These are phyloP conservation scores for Linyphia triangularis DNA, from an alignment of 2,888 invertebrate genomes.

Conservation along the genomic window DNA sequence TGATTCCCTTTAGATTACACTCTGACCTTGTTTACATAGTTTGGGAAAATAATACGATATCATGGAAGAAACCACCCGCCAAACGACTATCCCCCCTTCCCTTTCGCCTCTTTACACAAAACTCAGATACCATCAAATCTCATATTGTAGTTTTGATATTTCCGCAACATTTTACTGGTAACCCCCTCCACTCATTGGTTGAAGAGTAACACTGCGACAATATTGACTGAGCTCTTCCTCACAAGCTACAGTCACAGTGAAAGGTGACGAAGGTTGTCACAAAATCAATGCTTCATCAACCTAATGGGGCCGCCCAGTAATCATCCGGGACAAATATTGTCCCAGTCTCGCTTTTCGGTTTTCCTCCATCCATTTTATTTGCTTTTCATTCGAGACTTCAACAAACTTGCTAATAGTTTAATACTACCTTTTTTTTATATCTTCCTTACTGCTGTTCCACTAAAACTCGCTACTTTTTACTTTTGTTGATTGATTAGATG, in stretches of 20 bases:
- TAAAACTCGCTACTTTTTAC: not conserved
- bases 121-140: too few species aligned
- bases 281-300: conserved; percentile 63
- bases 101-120: too few species aligned
- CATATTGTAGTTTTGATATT: too few species aligned
- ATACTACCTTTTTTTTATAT: not conserved
- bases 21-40: too few species aligned
- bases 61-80: too few species aligned
- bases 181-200: too few species aligned
- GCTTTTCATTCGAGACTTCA: not conserved
- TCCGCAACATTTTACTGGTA: too few species aligned
- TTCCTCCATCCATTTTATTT: conserved; percentile 32
- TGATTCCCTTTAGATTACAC: too few species aligned
- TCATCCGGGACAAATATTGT: conserved; percentile 46
- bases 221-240: conserved; percentile 25
- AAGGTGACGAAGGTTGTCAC: conserved; percentile 31
- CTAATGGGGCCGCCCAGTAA: conserved; percentile 45
- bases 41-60: too few species aligned
- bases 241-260: not conserved
- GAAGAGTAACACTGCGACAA: too few species aligned
- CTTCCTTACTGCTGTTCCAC: not conserved
- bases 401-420: conserved; percentile 24
- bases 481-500: not conserved
- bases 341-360: not conserved
- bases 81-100: too few species aligned